Evolutionary conservation across 2,797 vertebrate species (phyloP).

Genomic region (Calcarius lapponicus): DNA sequence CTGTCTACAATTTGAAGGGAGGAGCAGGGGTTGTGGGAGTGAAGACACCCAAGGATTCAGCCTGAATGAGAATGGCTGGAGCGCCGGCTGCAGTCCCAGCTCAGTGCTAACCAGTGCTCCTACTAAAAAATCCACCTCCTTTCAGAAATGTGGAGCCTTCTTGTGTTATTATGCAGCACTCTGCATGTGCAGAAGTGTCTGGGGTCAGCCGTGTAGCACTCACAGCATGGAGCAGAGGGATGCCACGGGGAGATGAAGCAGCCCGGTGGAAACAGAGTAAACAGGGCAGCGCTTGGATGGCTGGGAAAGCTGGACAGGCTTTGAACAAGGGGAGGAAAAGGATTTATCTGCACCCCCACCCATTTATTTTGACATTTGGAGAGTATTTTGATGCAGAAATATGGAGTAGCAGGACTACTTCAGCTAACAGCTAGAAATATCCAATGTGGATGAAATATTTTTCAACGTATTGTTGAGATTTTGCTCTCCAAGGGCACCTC

Average conservation of each 20-base stretch:
- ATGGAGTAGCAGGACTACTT: background rate
- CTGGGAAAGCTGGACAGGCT: background rate
- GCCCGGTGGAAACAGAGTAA: background rate
- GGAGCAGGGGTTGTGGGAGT: background rate
- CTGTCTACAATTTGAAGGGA: conserved; percentile 59
- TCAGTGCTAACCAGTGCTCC: background rate
- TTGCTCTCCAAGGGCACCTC: background rate
- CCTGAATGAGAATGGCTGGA: conserved; percentile 63
- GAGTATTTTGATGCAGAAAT: background rate
- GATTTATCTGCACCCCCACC: background rate
- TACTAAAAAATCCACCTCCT: background rate
- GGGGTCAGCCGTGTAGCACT: background rate
- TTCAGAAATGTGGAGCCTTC: background rate
- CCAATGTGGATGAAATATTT: background rate
- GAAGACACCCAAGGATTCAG: conserved; percentile 54
- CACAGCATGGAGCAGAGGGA: background rate
- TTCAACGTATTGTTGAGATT: background rate
- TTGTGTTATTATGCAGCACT: background rate
- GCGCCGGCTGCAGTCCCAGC: conserved; percentile 36
- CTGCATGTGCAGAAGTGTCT: background rate
- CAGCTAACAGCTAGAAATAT: background rate
- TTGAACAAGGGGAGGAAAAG: background rate
- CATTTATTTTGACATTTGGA: background rate
- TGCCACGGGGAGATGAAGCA: background rate
- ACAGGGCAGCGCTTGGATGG: rapidly evolving